A percentile compares a stretch with the other conserved stretches of the same genome.
Evolutionary conservation across 2,797 vertebrate genomes (phyloP).

Genomic region (Gymnoscopelus microlampas): DNA sequence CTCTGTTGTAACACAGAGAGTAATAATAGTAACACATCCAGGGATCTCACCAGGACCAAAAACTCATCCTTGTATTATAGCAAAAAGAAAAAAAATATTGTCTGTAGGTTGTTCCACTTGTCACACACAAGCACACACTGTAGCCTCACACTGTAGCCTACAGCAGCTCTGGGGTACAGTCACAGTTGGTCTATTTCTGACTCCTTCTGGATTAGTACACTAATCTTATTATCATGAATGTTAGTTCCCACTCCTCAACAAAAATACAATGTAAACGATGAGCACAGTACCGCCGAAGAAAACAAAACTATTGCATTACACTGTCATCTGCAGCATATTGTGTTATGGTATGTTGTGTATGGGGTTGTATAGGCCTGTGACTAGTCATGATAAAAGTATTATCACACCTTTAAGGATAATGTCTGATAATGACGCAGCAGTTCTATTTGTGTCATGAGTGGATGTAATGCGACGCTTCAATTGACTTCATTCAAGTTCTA

Average conservation of each 20-base stretch:
- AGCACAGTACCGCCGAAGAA: neutral
- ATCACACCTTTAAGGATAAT: too few relatives aligned
- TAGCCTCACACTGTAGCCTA: constrained; percentile 5
- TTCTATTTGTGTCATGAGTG: neutral
- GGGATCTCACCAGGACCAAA: too few relatives aligned
- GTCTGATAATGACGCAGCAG: too few relatives aligned
- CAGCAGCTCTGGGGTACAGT: constrained; percentile 15
- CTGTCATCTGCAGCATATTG: neutral
- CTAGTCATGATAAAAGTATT: too few relatives aligned
- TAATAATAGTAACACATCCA: too few relatives aligned
- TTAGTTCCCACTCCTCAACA: constrained; percentile 43
- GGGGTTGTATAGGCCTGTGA: too few relatives aligned
- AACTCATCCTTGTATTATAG: too few relatives aligned
- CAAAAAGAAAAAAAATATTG: too few relatives aligned
- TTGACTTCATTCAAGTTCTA: neutral
- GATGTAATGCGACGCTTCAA: neutral
- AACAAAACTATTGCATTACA: neutral
- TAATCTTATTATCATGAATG: constrained; percentile 78
- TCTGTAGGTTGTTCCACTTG: constrained; percentile 20
- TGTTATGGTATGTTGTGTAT: neutral
- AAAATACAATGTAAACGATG: constrained; percentile 23
- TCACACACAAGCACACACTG: constrained; percentile 1
- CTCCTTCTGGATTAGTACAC: constrained; percentile 72
- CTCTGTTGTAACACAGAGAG: too few relatives aligned
- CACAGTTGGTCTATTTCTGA: constrained; percentile 68